Evolutionary conservation across 2,797 vertebrate species (phyloP).

Genomic region (Coccyzus lansbergi): DNA sequence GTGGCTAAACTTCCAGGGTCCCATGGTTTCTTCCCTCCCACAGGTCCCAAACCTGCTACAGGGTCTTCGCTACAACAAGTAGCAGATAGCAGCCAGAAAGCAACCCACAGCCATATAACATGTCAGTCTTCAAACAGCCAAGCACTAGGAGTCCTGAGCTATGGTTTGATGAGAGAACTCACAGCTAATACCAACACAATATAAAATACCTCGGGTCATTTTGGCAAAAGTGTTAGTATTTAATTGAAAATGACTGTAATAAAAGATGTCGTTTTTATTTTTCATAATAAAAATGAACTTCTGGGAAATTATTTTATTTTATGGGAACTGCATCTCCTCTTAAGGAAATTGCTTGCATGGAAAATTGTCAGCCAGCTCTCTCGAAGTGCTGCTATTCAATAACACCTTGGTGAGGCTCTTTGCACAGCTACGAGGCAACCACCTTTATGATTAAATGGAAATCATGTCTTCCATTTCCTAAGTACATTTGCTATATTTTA

Average conservation of each 20-base stretch:
- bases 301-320: background rate
- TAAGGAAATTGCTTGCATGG: background rate
- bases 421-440: background rate
- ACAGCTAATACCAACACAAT: background rate
- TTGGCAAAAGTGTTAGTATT: background rate
- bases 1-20: background rate
- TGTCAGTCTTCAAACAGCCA: background rate
- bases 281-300: background rate
- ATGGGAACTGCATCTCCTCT: background rate
- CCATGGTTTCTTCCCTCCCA: background rate
- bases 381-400: background rate
- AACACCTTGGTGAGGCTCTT: background rate
- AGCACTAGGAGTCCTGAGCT: background rate
- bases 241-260: background rate
- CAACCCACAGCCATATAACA: background rate
- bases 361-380: background rate
- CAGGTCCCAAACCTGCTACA: accelerated
- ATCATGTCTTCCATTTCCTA: background rate
- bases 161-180: accelerated
- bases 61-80: background rate
- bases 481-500: background rate
- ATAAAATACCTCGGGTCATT: background rate
- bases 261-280: background rate
- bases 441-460: background rate
- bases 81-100: background rate